Base-by-base conservation (phyloP, 2,797 vertebrate genomes). In the Chelon auratus region DNA sequence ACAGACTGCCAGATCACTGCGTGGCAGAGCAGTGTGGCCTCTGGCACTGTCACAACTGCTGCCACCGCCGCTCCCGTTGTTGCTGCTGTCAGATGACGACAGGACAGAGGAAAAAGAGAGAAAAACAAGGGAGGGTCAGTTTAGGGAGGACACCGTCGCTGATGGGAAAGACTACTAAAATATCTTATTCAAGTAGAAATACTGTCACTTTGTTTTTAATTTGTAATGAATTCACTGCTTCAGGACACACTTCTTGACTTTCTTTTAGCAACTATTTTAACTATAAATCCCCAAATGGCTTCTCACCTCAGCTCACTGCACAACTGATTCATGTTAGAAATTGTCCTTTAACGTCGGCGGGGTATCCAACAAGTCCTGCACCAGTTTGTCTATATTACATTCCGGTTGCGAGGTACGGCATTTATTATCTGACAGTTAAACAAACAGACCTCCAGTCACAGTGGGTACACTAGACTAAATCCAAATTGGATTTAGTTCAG, bases 11-110 rank as follows among this genome's bases (percentile, higher is more conserved):
- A 86, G 79, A 87, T 90, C 26, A 48, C 70, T 83, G 68, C 64
- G 80, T 83, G 79, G 84, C 86, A 80, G 83, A 82, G 72, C 68
- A 71, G 63, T 40, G 30, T 87, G 86, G 83, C 84, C 90, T 87
- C 83, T 86, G 86, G 85, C 86, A 69, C 80, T 48, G 64, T 90
- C 88, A 85, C 62, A 70, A 42, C 55, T 57, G 48, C 62, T 52
- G 18, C 78, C 57, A 58, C 74, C 37, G 51, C 67, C 47, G 66
- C 75, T 81, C 66, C 61, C 78, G 75, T 77, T 78, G 77, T 76
- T 77, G 81, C 45, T 77, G 68, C 86, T 89, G 87, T 89, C 81
- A 87, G 51, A 83, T 72, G 80, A 77, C 20, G 50, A 78, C 78
- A 84, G 68, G 74, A 73, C 62, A 43, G 66, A 83, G 50, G 48